Evolutionary conservation across 2,797 vertebrate genomes (phyloP).

Genomic region (Cuniculus paca): DNA sequence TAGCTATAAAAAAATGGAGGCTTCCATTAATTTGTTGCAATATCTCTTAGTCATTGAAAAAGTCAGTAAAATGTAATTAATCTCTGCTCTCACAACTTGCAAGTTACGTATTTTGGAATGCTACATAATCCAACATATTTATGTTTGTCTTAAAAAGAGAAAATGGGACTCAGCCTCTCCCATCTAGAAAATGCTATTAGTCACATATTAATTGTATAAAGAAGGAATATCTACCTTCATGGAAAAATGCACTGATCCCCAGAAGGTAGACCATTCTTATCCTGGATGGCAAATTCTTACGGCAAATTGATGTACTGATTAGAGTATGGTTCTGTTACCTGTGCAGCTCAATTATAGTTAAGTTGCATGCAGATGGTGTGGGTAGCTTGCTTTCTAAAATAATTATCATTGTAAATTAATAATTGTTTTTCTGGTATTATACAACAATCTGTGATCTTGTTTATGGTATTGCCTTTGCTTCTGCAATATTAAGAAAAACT

Average conservation of each 20-base stretch:
- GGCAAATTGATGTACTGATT: not conserved
- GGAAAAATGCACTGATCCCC: not conserved
- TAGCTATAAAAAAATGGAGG: not conserved
- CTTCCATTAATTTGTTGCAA: not conserved
- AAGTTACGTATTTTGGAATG: not conserved
- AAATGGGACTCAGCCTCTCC: not conserved
- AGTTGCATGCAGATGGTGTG: not conserved
- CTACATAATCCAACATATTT: not conserved
- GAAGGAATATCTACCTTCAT: not conserved
- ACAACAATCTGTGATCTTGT: not conserved
- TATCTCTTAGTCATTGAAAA: conserved; percentile 12
- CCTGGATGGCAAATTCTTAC: not conserved
- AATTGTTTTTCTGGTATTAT: not conserved
- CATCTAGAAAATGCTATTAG: not conserved
- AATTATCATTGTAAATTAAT: not conserved
- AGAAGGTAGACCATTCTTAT: not conserved
- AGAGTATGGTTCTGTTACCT: not conserved
- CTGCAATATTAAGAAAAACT: not conserved
- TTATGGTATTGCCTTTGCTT: not conserved
- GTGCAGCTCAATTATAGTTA: not conserved
- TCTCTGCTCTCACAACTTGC: not conserved
- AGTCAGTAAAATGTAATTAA: not conserved
- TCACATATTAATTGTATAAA: not conserved
- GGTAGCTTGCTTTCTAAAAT: not conserved
- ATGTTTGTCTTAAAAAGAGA: not conserved